Conservation (phyloP, 2,797 vertebrate species). For the Lacerta viridis region DNA sequence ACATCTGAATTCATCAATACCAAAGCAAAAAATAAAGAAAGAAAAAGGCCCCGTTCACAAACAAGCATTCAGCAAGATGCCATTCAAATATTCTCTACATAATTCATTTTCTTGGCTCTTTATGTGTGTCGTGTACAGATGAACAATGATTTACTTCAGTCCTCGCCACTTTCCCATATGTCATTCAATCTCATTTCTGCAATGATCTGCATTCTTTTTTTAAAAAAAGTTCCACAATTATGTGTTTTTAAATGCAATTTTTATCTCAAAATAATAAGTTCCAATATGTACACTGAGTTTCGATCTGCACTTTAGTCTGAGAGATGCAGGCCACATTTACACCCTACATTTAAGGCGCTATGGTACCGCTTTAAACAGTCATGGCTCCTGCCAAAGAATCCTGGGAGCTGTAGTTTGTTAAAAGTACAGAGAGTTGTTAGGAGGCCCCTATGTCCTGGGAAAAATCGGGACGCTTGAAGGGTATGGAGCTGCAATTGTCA, state of each 20-base stretch:
- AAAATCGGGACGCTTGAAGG: too few species aligned
- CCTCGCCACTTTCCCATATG: background rate
- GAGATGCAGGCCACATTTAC: too few species aligned
- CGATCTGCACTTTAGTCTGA: too few species aligned
- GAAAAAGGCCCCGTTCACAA: conserved; percentile 2
- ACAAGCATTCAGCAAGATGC: background rate
- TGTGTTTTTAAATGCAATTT: background rate
- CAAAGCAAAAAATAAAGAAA: background rate
- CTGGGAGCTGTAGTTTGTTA: too few species aligned
- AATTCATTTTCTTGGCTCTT: conserved; percentile 1
- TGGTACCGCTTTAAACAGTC: too few species aligned
- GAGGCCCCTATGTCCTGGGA: too few species aligned
- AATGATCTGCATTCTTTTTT: background rate
- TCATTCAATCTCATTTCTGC: background rate
- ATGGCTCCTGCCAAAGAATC: too few species aligned
- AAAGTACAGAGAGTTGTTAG: too few species aligned
- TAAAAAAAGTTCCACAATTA: background rate
- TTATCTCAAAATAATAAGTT: too few species aligned
- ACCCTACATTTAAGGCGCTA: too few species aligned
- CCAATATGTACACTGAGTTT: too few species aligned
- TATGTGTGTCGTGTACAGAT: background rate
- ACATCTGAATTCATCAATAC: background rate
- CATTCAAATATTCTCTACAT: conserved; percentile 12
- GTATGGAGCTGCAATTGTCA: too few species aligned
- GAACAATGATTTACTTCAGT: background rate